Base-by-base conservation (phyloP, 2,113 vertebrate genomes). In the Pagrus major region DNA sequence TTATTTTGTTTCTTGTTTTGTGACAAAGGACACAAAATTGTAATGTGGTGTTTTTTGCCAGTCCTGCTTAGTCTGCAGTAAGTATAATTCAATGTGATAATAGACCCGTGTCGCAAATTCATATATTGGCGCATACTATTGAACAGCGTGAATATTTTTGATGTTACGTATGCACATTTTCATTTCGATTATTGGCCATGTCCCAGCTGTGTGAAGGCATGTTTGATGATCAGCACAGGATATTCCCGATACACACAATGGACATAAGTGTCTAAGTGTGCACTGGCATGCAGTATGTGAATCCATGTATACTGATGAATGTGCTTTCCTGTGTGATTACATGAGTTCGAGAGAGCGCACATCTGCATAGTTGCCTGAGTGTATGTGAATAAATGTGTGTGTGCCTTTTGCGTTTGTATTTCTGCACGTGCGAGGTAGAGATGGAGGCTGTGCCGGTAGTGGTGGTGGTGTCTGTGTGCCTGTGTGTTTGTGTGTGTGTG, bases 401-500 rank as follows among this genome's bases (percentile, higher is more conserved):
- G 60, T 31, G 27, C 11, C 9, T 11, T 63, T 20, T 64, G 55
- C 21, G 33, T 58, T 60, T 42, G 47, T 55, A 51, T 56, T 37
- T 31, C 35, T 77, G 42, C 27, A 25, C 31, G 9, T 29, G 29
- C 69, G 71, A 60, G 49, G 23, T 21, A 35, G 42, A n/a, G 12
- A 52, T 68, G n/a, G 52, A 47, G 42, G 25, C 8, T 55, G 47
- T 59, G 3, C 6, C 20, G 54, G 6, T 25, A 42, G 51, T 21
- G 23, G 21, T 9, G 47, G 6, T 51, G 49, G 39, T 79, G 60
- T 56, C n/a, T 47, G 14, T 55, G 64, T n/a, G 54, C 58, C 39
- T 69, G 70, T 63, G 73, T 42, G 31, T 2, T 4, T 42, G 7
- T 70, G 60, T 60, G 37, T 76, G 63, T 27, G 31, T 63, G 42